Evolutionary conservation across 2,113 vertebrate genomes (phyloP).

Genomic region (Mystacornis crossleyi): DNA sequence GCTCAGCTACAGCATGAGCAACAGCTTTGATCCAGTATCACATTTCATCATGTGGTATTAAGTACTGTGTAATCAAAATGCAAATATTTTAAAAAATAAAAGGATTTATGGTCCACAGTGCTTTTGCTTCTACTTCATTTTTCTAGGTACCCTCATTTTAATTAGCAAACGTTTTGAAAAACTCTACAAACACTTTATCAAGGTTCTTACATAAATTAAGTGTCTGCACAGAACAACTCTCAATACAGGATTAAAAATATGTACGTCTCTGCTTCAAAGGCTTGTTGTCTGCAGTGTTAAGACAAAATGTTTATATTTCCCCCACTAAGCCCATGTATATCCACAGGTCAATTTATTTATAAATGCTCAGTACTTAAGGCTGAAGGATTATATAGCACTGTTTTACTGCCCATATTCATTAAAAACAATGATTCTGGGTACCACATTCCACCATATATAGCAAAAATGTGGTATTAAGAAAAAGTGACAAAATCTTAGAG

Average conservation of each 20-base stretch:
- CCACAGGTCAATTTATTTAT: neutral
- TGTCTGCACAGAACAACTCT: neutral
- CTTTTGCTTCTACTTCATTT: constrained; percentile 54
- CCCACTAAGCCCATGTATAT: neutral
- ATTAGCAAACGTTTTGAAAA: constrained; percentile 64
- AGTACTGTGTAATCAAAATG: constrained; percentile 58
- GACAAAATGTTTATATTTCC: neutral
- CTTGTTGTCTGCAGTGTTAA: neutral
- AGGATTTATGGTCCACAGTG: constrained; percentile 5
- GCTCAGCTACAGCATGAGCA: neutral
- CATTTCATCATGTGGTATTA: constrained; percentile 62
- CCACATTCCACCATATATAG: neutral
- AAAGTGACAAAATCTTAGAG: neutral
- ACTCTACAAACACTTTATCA: constrained; percentile 54
- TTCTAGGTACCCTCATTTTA: constrained; percentile 47
- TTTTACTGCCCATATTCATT: neutral
- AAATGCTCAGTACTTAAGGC: neutral
- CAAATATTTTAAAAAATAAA: constrained; percentile 72
- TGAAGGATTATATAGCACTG: neutral
- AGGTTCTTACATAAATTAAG: constrained; percentile 46
- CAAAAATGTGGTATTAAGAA: neutral
- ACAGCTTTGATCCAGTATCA: constrained; percentile 57
- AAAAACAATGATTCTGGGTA: neutral
- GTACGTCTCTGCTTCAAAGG: neutral
- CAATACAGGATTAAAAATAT: neutral